Evolutionary conservation across 2,888 invertebrate species (phyloP).

Genomic region (Piscicola geometra): DNA sequence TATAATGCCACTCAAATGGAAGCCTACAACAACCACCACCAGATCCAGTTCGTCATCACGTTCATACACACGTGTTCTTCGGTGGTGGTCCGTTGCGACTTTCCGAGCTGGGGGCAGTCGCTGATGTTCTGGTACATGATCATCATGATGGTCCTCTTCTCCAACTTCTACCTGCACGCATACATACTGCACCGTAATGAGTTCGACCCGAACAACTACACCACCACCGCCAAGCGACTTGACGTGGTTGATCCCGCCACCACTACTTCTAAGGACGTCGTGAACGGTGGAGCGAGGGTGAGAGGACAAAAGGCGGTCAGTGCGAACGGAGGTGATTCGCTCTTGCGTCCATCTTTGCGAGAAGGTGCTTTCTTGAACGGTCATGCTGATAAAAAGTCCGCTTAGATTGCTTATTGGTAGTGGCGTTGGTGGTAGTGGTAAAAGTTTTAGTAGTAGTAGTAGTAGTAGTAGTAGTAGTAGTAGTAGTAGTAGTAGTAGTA

Average conservation of each 20-base stretch:
- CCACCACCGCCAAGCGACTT: not conserved
- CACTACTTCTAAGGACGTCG: too few relatives aligned
- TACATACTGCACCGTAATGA: conserved; percentile 59
- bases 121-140: conserved; percentile 73
- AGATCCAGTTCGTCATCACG: conserved; percentile 78
- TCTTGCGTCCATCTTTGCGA: not conserved
- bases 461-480: conserved; percentile 12
- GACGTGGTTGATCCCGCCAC: not conserved
- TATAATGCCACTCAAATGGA: too few relatives aligned
- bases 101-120: conserved; percentile 63
- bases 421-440: too few relatives aligned
- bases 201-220: conserved; percentile 7
- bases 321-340: not conserved
- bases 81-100: conserved; percentile 73
- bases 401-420: too few relatives aligned
- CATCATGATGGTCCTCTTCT: conserved; percentile 88
- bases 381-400: not conserved
- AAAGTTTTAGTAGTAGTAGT: too few relatives aligned
- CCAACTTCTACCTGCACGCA: conserved; percentile 84
- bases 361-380: not conserved
- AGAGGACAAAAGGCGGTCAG: not conserved
- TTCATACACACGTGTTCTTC: conserved; percentile 77
- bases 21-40: too few relatives aligned
- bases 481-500: conserved; percentile 12
- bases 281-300: not conserved